These are phyloP conservation scores for Condylostylus longicornis DNA, from an alignment of 1,140 invertebrate species.

Conservation along the genomic window DNA sequence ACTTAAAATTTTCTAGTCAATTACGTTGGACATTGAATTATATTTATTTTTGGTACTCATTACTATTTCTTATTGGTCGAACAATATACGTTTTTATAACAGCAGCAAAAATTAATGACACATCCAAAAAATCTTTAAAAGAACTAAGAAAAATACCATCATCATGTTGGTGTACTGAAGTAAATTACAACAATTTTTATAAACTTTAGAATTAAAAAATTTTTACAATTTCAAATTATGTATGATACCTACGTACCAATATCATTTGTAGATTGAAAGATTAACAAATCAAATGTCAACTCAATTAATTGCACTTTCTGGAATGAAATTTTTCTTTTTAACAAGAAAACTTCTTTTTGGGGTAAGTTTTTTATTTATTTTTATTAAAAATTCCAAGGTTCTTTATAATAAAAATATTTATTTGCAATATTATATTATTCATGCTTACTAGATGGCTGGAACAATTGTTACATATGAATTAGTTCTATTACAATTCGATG, in stretches of 20 bases:
- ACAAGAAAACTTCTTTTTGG: constrained; percentile 43
- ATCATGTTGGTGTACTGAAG: constrained; percentile 39
- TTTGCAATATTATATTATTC: not conserved
- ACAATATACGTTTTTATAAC: constrained; percentile 40
- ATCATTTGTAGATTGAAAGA: constrained; percentile 15
- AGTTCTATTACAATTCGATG: constrained; percentile 43
- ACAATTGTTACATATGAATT: constrained; percentile 55
- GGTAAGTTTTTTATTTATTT: constrained; percentile 33
- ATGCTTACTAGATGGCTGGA: constrained; percentile 35
- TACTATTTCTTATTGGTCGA: constrained; percentile 40
- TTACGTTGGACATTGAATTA: constrained; percentile 34
- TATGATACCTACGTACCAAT: too few species aligned
- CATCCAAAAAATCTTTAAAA: constrained; percentile 37
- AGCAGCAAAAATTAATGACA: constrained; percentile 42
- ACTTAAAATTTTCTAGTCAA: constrained; percentile 13
- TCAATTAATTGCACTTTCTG: constrained; percentile 38
- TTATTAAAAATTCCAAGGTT: not conserved
- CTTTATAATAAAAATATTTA: not conserved
- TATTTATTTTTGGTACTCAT: constrained; percentile 44
- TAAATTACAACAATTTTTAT: constrained; percentile 14
- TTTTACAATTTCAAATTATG: too few species aligned
- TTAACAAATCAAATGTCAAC: constrained; percentile 28
- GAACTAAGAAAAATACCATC: constrained; percentile 38
- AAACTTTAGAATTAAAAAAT: not conserved
- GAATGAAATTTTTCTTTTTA: constrained; percentile 47